Base-by-base conservation (phyloP, 1,140 invertebrate species). In the Drosophila guanche region DNA sequence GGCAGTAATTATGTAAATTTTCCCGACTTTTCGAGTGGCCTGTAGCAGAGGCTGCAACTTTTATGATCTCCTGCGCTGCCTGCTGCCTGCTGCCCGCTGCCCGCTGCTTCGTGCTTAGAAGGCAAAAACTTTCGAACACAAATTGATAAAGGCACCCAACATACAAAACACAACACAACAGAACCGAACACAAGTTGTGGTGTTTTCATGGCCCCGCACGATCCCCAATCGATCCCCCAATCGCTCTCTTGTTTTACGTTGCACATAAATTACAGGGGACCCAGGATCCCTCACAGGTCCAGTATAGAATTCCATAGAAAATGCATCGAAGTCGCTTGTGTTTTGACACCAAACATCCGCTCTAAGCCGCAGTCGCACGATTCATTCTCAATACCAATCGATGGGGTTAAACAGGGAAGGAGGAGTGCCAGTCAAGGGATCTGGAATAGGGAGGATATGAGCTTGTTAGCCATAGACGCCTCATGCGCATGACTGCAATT, bases 261-360 rank as follows among this genome's bases (percentile, higher is more conserved):
- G 73, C 77, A 81, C 77, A 85, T 85, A 85, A 85, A 85, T 86
- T 86, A 85, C 70, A 58, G 57, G 51, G 80, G 81, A 86, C 63
- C 59, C 52, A 47, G 48, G 60, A 55, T n/a, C 25, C 59, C 59
- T 45, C 51, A 29, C 54, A 45, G 43, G 52, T 59, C 59, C 62
- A 57, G 48, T 61, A 56, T 76, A 68, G 54, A 81, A 85, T 85
- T 85, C 81, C 73, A 57, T 33, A 56, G 81, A 86, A 85, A 84
- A 86, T 45, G 53, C 69, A 61, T 72, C 70, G 51, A 52, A 69
- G 43, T 45, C 37, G 59, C 60, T 41, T 61, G 65, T 85, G 81
- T 85, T 85, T 85, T 86, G 81, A 85, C 81, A 85, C 81, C 81
- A 85, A 86, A 74, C 81, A 85, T 85, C 81, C 81, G 81, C 81